phyloP scores from a whole-genome alignment of 2,797 vertebrate species.

The Oryzias sinensis region DNA sequence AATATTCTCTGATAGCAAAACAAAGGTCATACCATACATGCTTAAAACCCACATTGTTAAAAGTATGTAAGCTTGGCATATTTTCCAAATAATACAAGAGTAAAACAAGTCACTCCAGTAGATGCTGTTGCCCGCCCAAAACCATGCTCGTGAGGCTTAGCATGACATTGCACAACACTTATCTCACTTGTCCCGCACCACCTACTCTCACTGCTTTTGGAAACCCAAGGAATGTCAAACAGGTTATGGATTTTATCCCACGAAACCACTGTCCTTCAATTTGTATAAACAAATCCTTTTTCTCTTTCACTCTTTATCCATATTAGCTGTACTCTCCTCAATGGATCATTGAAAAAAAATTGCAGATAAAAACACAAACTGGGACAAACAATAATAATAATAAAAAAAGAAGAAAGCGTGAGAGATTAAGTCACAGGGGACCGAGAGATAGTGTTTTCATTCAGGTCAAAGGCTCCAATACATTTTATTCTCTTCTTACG shows the following conservation, averaged over 20 bases:
- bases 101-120: conserved; percentile 60
- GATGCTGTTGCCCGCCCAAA: conserved; percentile 60
- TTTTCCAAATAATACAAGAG: conserved; percentile 67
- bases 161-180: conserved; percentile 60
- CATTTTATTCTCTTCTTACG: conserved; percentile 77
- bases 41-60: conserved; percentile 53
- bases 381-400: conserved; percentile 5
- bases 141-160: conserved; percentile 64
- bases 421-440: conserved; percentile 48
- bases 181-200: conserved; percentile 48
- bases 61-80: conserved; percentile 60
- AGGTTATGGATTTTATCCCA: conserved; percentile 74
- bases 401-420: conserved; percentile 26
- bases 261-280: conserved; percentile 60
- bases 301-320: conserved; percentile 37
- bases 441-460: conserved; percentile 69
- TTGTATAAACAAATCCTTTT: conserved; percentile 59
- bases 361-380: conserved; percentile 39
- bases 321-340: conserved; percentile 29
- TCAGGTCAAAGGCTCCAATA: conserved; percentile 81
- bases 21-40: conserved; percentile 58
- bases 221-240: conserved; percentile 67
- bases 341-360: conserved; percentile 28
- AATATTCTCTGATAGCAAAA: conserved; percentile 62
- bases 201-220: conserved; percentile 31